These are phyloP conservation scores for western clawed frog (Xenopus tropicalis) DNA, from an alignment of 2,113 vertebrate genomes.

Conservation along the genomic window DNA sequence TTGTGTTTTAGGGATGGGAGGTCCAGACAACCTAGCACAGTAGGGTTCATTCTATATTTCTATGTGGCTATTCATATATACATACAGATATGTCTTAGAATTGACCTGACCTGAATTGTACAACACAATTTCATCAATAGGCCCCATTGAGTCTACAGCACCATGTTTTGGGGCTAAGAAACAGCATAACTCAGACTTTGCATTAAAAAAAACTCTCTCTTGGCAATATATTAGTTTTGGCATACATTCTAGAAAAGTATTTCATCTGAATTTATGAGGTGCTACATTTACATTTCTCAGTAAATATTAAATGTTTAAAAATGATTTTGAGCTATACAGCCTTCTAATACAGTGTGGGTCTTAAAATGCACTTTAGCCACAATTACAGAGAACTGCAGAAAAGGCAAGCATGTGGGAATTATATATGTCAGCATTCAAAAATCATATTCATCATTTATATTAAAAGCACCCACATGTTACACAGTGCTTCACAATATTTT, in stretches of 20 bases:
- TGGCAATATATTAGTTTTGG: constrained; percentile 35
- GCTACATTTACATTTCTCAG: constrained; percentile 34
- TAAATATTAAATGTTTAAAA: constrained; percentile 19
- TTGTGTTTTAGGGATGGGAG: no score
- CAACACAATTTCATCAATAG: constrained; percentile 17
- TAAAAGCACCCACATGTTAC: no score
- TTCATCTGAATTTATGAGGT: constrained; percentile 21
- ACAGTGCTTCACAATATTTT: no score
- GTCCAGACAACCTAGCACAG: no score
- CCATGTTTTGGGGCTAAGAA: constrained; percentile 15
- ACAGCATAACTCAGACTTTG: constrained; percentile 10
- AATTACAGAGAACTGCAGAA: background rate
- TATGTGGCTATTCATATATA: no score
- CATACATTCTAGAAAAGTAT: constrained; percentile 19
- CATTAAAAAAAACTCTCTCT: constrained; percentile 30
- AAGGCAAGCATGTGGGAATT: no score
- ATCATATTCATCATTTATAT: no score
- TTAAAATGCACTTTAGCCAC: background rate
- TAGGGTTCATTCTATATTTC: no score
- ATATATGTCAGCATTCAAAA: no score
- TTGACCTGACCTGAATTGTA: background rate
- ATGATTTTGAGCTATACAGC: background rate
- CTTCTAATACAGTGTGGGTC: background rate
- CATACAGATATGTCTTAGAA: no score
- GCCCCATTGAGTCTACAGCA: constrained; percentile 18